Percentiles rank a stretch among this genome's conserved stretches.
These are phyloP conservation scores for Cyanocitta stelleri DNA, from an alignment of 2,113 vertebrate genomes.

Conservation along the genomic window DNA sequence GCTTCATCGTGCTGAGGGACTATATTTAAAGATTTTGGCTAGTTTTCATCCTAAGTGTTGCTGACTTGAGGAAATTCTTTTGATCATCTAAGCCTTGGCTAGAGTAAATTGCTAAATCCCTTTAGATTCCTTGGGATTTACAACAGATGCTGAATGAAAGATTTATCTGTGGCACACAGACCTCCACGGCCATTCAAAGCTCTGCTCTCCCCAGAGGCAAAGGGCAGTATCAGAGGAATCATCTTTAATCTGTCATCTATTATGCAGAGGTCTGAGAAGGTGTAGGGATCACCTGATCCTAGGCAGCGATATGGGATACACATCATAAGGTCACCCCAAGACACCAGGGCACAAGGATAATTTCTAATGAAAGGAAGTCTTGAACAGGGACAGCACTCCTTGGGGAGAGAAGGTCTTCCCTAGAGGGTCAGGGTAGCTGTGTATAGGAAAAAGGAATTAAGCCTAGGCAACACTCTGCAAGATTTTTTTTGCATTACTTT, in stretches of 20 bases:
- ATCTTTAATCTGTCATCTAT: neutral
- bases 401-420: neutral
- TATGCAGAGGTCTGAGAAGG: neutral
- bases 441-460: neutral
- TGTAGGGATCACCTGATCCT: neutral
- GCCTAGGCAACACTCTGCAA: neutral
- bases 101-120: constrained; percentile 48
- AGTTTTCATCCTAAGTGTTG: neutral
- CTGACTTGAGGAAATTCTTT: constrained; percentile 40
- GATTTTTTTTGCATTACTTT: neutral
- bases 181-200: neutral
- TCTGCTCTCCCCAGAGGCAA: neutral
- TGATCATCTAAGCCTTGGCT: constrained; percentile 46
- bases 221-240: neutral
- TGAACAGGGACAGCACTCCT: neutral
- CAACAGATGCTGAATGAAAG: neutral
- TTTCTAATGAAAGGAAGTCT: neutral
- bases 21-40: neutral
- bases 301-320: too few relatives aligned
- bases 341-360: neutral
- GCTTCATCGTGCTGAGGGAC: neutral
- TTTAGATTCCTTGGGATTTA: constrained; percentile 33
- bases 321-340: too few relatives aligned
- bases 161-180: neutral
- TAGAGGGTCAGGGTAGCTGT: neutral